These are phyloP conservation scores for Parnassius smintheus DNA, from an alignment of 2,888 invertebrate species.

Conservation along the genomic window DNA sequence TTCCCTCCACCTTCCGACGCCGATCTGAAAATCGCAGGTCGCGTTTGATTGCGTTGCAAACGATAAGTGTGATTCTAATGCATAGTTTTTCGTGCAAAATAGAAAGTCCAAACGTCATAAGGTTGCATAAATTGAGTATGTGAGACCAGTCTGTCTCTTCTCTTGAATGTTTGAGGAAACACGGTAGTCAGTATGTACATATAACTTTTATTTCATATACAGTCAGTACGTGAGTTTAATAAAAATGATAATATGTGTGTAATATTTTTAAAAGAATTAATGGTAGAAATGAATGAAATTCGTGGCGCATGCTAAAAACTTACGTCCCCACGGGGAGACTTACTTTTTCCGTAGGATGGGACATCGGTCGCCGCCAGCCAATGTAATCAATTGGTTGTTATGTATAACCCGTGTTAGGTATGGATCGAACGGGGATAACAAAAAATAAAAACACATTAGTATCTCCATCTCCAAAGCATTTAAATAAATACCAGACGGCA, in stretches of 20 bases:
- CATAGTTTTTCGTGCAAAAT: too few relatives aligned
- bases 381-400: constrained; percentile 61
- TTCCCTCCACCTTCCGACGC: too few relatives aligned
- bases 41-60: too few relatives aligned
- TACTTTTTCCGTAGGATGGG: constrained; percentile 63
- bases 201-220: background rate
- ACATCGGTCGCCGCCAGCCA: constrained; percentile 60
- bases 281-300: constrained; percentile 27
- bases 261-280: constrained; percentile 1
- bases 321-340: constrained; percentile 55
- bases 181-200: too few relatives aligned
- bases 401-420: constrained; percentile 70
- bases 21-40: too few relatives aligned
- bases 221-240: constrained; percentile 3
- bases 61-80: too few relatives aligned
- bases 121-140: too few relatives aligned
- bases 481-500: constrained; percentile 26
- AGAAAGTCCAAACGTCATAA: too few relatives aligned
- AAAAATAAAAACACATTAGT: constrained; percentile 75
- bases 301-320: constrained; percentile 57
- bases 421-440: constrained; percentile 68
- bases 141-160: too few relatives aligned
- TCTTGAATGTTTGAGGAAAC: background rate
- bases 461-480: constrained; percentile 51
- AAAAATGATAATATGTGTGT: constrained; percentile 1